phyloP scores from a whole-genome alignment of 2,888 invertebrate species.

The Ectobius pallidus region DNA sequence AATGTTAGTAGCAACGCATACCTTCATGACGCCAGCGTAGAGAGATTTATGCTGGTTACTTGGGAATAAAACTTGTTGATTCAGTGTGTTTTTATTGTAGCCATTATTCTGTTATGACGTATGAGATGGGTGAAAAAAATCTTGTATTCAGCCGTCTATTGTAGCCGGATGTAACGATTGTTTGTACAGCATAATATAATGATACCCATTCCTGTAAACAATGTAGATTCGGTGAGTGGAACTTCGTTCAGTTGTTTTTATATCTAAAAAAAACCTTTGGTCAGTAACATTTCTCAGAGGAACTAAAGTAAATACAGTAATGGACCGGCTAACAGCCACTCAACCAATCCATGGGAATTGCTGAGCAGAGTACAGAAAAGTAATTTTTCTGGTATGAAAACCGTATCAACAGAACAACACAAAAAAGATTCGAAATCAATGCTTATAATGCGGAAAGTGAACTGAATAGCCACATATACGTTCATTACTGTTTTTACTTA shows the following conservation, averaged over 20 bases:
- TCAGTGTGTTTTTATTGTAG: background rate
- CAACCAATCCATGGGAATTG: no score
- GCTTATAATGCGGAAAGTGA: no score
- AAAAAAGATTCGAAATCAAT: no score
- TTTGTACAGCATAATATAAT: conserved; percentile 1
- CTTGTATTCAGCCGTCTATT: background rate
- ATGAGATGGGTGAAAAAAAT: background rate
- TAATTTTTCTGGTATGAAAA: no score
- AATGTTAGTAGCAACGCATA: no score
- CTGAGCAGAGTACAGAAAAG: no score
- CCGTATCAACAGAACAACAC: no score
- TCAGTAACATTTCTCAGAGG: background rate
- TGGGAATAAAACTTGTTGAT: background rate
- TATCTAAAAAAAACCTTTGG: background rate
- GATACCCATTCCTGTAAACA: background rate
- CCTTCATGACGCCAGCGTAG: no score
- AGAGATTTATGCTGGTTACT: no score
- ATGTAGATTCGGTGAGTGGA: background rate
- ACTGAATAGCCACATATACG: no score
- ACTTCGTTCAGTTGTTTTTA: background rate
- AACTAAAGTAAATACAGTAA: conserved; percentile 1
- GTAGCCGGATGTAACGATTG: background rate
- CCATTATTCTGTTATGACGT: conserved; percentile 5
- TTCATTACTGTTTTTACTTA: no score
- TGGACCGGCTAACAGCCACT: background rate